Evolutionary conservation across 2,888 invertebrate genomes (phyloP).

Genomic region (Hypena proboscidalis): DNA sequence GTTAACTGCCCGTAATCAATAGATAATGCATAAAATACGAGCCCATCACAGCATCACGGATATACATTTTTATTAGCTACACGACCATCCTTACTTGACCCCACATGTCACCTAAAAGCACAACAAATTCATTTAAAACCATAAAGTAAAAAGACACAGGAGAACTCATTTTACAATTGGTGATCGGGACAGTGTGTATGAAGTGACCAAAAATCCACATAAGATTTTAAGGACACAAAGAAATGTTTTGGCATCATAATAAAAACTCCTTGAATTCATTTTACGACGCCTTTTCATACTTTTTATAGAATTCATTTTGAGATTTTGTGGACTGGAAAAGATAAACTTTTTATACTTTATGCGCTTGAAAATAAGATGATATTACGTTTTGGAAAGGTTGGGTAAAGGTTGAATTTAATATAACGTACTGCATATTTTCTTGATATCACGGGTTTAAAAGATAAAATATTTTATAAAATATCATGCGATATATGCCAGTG

Average conservation of each 20-base stretch:
- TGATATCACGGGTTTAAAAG: too few relatives aligned
- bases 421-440: too few relatives aligned
- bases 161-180: conserved; percentile 40
- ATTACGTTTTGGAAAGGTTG: too few relatives aligned
- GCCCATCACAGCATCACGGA: conserved; percentile 38
- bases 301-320: conserved; percentile 11
- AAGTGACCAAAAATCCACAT: conserved; percentile 40
- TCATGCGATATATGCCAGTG: too few relatives aligned
- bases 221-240: conserved; percentile 39
- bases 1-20: conserved; percentile 52
- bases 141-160: conserved; percentile 20
- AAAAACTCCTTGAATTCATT: conserved; percentile 35
- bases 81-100: conserved; percentile 34
- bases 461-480: too few relatives aligned
- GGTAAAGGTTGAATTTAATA: too few relatives aligned
- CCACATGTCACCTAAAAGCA: conserved; percentile 24
- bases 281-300: conserved; percentile 31
- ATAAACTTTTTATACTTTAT: conserved; percentile 19
- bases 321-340: conserved; percentile 29
- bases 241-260: conserved; percentile 33
- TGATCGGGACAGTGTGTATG: conserved; percentile 34
- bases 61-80: conserved; percentile 46
- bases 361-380: not conserved
- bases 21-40: conserved; percentile 52
- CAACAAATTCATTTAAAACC: conserved; percentile 17